Base-by-base conservation (phyloP, 1,140 invertebrate genomes). In the Drosophila gunungcola region DNA sequence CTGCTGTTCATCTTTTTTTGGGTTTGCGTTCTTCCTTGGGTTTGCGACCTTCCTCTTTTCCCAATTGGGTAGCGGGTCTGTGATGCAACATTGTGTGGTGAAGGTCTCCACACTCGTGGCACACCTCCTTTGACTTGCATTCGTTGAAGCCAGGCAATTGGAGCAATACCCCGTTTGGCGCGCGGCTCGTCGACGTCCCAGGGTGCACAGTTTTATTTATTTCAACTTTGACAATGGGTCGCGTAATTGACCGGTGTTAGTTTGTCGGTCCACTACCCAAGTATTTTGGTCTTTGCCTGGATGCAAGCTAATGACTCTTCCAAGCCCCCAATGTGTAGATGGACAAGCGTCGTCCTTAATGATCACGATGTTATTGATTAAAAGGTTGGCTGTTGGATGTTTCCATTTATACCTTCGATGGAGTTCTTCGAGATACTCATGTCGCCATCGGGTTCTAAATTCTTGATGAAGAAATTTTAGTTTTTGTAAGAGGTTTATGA, bases 341-440 rank as follows among this genome's bases (percentile, higher is more conserved):
- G 38, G 38, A 5, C 38, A 41, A 5, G 38, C 38, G 4, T 41
- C 38, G 12, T n/a, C 12, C 12, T 41, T 41, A 12, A 41, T 41
- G 6, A 41, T 41, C 12, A 41, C 38, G 38, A 41, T 41, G 38
- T 41, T 12, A 41, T 41, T n/a, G 4, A 41, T 5, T 41, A 12
- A 41, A 12, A 41, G 12, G 12, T 41, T 41, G 38, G 38, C 12
- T 12, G 4, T 41, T 12, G 38, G 38, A 5, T 41, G 38, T 2
- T 41, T 41, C 38, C 38, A 41, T n/a, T 41, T 41, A n/a, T 41
- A 41, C 38, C 38, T 41, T 41, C 38, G 38, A 5, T 41, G 38
- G 38, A 41, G 38, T n/a, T 41, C 38, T n/a, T 41, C 12, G n/a
- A 41, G 38, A 12, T 41, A 41, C 4, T 41, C 38, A 41, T 41